Base-by-base conservation (phyloP, 2,888 invertebrate genomes). In the Luperina nickerlii region DNA sequence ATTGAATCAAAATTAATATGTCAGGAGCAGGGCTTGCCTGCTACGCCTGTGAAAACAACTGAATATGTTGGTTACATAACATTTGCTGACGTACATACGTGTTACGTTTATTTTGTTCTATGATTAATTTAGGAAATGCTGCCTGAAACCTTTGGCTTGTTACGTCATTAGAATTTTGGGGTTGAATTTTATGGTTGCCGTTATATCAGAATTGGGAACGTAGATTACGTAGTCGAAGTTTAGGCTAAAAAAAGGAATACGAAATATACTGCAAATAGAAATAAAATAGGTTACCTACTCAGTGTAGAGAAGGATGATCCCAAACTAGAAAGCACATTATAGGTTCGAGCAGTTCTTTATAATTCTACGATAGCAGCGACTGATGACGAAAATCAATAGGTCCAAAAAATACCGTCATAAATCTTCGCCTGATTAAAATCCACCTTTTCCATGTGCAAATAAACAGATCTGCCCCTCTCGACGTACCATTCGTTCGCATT, bases 1-100 rank as follows among this genome's bases (percentile, higher is more conserved):
- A 81, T 86, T 84, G 85, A 82, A 86, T 88, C 88, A 88, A 90
- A 92, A 91, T 91, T 86, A 92, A 91, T 82, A 84, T 90, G 92
- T 92, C 92, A 91, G 66, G 54, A 78, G 78, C 91, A 92, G 87
- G 8, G 74, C 66, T 74, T 66, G 66, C 45, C 72, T 66, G 27
- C 76, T 78, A 85, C 84, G 88, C 83, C 83, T 85, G 86, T 87
- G 79, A 71, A 82, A 80, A 87, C 72, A 79, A 78, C 77, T 45
- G 51, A 73, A 79, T 75, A 57, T 81, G 82, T 82, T 78, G 32
- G 82, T 83, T 88, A 79, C 70, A 79, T 74, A 89, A 89, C 75
- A 68, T 45, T 84, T 54, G 27, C 76, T 85, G 85, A 87, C 87
- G 82, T 80, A 81, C 82, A 38, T 60, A 24, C 63, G 70, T 75